Base-by-base conservation (phyloP, 2,888 invertebrate genomes). In the Dendrolimus pini region DNA sequence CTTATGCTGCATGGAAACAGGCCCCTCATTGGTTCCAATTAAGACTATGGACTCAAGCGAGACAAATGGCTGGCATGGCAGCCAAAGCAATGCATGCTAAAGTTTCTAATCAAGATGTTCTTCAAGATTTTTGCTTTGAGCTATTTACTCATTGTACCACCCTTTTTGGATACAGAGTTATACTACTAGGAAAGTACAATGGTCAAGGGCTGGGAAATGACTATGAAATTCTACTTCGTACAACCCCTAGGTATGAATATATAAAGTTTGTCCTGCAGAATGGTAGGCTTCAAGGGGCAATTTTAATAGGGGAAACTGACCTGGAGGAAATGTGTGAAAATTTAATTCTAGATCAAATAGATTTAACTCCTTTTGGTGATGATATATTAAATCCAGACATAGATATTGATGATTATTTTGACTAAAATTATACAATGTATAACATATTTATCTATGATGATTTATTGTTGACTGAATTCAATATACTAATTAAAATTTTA, bases 371-470 rank as follows among this genome's bases (percentile, higher is more conserved):
- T 9, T 96, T 95, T 82, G 98, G 97, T 59, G 97, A 98, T 81
- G 96, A 98, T 82, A 94, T 99, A 68, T 92, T 99, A 9, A 95
- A 99, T 92, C 98, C 99, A 18, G 93, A 96, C 78, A 96, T 99
- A 75, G 99, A 99, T 80, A 97, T 99, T 74, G 99, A 99, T 85
- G 99, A 99, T 91, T 99, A 98, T 89, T 99, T 99, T 93, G 99
- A 99, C 93, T 99, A 84, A 74, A 53, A 42, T 55, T 13, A 55
- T 9, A 53, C 1, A 41, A 9, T 52, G 18, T 41, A 18, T 56
- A 41, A 58, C 3, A 55, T 7, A 10, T 30, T 54, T 14, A 56
- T 12, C 41, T 41, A 13, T 14, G 1, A 30, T 55, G 52, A 56
- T 62, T 58, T 65, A 62, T 53, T 52, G 14, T 55, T 59, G 56